Evolutionary conservation across 1,140 invertebrate genomes (phyloP).

Genomic region (Papilio machaon): DNA sequence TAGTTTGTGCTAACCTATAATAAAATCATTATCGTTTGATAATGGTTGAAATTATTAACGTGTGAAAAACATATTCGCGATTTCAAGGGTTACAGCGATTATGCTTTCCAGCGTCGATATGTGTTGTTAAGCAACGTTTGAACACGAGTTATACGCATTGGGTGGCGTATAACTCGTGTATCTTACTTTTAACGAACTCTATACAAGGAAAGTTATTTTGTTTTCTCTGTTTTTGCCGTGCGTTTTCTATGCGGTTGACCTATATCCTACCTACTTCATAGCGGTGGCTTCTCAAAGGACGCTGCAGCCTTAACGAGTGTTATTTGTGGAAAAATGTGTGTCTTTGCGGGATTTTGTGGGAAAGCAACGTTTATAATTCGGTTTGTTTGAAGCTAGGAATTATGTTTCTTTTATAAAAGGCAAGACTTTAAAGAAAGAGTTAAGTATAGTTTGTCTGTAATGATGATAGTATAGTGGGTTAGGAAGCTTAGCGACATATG

Average conservation of each 20-base stretch:
- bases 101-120: no score
- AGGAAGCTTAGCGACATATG: background rate
- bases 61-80: no score
- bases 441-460: background rate
- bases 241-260: constrained; percentile 20
- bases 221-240: background rate
- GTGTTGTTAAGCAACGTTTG: background rate
- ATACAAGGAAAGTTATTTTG: background rate
- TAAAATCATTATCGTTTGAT: no score
- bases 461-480: background rate
- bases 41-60: no score
- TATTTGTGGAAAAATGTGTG: constrained; percentile 31
- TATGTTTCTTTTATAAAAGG: background rate
- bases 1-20: no score
- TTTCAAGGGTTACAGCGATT: no score
- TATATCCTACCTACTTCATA: constrained; percentile 6
- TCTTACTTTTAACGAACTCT: background rate
- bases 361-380: background rate
- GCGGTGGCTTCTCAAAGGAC: constrained; percentile 25
- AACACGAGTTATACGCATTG: background rate
- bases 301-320: constrained; percentile 22
- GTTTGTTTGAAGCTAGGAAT: constrained; percentile 15
- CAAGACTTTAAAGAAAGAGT: background rate
- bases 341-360: background rate
- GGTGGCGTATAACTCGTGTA: background rate